A percentile compares a stretch with the other conserved stretches of the same genome.
These are phyloP conservation scores for Tiliacea aurago DNA, from an alignment of 2,888 invertebrate genomes.

Conservation along the genomic window DNA sequence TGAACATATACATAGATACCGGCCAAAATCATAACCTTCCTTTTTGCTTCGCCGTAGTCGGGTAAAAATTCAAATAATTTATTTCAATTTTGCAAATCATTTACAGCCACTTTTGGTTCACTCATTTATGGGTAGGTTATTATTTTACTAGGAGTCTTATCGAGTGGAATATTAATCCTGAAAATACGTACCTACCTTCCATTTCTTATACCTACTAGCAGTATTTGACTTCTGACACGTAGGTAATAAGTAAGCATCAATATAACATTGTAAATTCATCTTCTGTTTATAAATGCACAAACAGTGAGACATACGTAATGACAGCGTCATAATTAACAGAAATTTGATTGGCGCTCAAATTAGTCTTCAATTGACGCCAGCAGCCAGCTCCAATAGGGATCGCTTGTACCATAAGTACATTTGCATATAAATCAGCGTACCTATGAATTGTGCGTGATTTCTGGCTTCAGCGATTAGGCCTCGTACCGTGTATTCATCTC, in stretches of 20 bases:
- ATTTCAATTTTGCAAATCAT: background rate
- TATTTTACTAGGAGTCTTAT: background rate
- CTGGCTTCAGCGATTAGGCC: slow-evolving; percentile 66
- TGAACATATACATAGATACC: too few relatives aligned
- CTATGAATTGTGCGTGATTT: slow-evolving; percentile 77
- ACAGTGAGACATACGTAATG: slow-evolving; percentile 71
- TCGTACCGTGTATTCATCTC: slow-evolving; percentile 60
- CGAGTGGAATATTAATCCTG: background rate
- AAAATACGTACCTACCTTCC: too few relatives aligned
- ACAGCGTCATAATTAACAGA: slow-evolving; percentile 80
- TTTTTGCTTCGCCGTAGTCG: too few relatives aligned
- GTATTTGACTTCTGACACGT: background rate
- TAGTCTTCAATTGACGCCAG: slow-evolving; percentile 83
- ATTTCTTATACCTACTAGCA: background rate
- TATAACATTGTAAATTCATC: slow-evolving; percentile 21
- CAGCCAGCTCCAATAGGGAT: slow-evolving; percentile 79
- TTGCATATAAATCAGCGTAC: slow-evolving; percentile 83
- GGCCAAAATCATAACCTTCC: too few relatives aligned
- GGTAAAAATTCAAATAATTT: background rate
- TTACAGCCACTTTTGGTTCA: background rate
- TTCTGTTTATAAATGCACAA: slow-evolving; percentile 50
- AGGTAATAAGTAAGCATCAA: background rate
- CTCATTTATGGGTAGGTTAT: background rate
- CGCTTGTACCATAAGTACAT: slow-evolving; percentile 80
- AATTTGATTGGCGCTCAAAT: slow-evolving; percentile 85